phyloP scores from a whole-genome alignment of 2,888 invertebrate genomes.

The Scrobipalpa atriplicella region DNA sequence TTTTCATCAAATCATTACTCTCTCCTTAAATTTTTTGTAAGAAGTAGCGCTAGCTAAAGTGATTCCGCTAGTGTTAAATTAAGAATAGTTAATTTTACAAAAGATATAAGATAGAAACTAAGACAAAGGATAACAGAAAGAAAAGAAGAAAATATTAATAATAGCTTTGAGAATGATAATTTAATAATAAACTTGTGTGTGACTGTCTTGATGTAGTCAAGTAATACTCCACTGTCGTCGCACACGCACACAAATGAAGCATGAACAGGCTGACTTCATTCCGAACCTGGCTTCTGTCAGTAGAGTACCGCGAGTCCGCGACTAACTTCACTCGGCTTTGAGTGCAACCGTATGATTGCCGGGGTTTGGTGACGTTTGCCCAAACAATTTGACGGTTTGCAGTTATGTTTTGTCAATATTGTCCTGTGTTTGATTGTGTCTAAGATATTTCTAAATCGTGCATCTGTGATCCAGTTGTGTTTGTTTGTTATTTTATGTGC shows the following conservation, averaged over 20 bases:
- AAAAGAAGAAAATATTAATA: background rate
- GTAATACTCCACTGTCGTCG: conserved; percentile 10
- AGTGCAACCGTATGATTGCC: conserved; percentile 60
- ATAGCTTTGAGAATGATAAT: background rate
- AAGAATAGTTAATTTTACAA: too few species aligned
- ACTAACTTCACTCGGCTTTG: conserved; percentile 67
- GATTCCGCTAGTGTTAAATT: too few species aligned
- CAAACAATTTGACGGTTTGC: conserved; percentile 61
- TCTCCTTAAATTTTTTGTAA: too few species aligned
- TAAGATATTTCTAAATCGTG: background rate
- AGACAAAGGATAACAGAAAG: background rate
- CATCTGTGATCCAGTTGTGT: background rate
- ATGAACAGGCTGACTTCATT: conserved; percentile 69
- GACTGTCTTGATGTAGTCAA: background rate
- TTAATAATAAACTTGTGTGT: too few species aligned
- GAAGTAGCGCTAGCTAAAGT: too few species aligned
- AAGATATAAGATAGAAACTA: background rate
- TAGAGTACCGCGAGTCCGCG: too few species aligned
- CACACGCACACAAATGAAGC: conserved; percentile 44
- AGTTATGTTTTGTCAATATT: conserved; percentile 74
- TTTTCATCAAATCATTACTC: too few species aligned
- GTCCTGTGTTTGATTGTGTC: conserved; percentile 34
- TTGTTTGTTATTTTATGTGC: background rate
- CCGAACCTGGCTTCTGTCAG: conserved; percentile 48
- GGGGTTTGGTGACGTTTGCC: conserved; percentile 66